Percentiles rank a stretch among this genome's conserved stretches.
Conservation (phyloP, 2,797 vertebrate species). For the Trachurus trachurus region DNA sequence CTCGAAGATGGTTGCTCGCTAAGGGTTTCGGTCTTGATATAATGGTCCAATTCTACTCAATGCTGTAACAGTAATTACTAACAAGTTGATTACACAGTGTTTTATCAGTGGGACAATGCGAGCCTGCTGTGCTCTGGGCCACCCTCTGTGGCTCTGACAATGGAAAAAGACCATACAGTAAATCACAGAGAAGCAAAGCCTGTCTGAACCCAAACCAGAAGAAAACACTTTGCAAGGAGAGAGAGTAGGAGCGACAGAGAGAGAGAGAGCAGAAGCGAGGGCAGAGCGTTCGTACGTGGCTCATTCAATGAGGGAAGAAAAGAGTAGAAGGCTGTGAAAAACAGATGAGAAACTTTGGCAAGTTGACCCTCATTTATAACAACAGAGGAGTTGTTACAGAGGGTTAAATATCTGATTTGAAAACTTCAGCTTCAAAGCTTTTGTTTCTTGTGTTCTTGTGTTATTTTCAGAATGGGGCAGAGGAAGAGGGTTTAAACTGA, state of each 20-base stretch:
- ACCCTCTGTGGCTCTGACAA: slow-evolving; percentile 47
- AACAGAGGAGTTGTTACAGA: slow-evolving; percentile 17
- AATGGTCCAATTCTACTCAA: slow-evolving; percentile 17
- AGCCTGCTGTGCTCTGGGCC: slow-evolving; percentile 28
- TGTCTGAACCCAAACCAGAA: slow-evolving; percentile 41
- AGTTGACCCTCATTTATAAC: slow-evolving; percentile 60
- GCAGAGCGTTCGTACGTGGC: slow-evolving; percentile 41
- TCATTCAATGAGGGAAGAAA: slow-evolving; percentile 37
- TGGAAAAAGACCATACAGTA: slow-evolving; percentile 36
- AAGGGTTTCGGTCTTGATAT: slow-evolving; percentile 6
- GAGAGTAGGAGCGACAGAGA: slow-evolving; percentile 9
- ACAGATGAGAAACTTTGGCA: slow-evolving; percentile 65
- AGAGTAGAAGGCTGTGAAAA: slow-evolving; percentile 39
- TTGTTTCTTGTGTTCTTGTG: slow-evolving; percentile 2
- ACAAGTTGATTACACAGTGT: slow-evolving; percentile 37
- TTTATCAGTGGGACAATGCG: slow-evolving; percentile 10
- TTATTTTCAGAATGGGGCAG: not conserved
- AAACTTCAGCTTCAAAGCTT: not conserved
- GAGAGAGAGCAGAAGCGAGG: slow-evolving; percentile 5
- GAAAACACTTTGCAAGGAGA: slow-evolving; percentile 35
- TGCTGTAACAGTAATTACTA: slow-evolving; percentile 39
- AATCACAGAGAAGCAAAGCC: slow-evolving; percentile 36
- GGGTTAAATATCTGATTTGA: not conserved
- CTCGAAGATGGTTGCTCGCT: slow-evolving; percentile 17
- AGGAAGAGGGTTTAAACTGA: slow-evolving; percentile 17